Evolutionary conservation across 2,113 vertebrate genomes (phyloP), one percentile per base, ranked within the genome.

Genomic region (Garra rufa): DNA sequence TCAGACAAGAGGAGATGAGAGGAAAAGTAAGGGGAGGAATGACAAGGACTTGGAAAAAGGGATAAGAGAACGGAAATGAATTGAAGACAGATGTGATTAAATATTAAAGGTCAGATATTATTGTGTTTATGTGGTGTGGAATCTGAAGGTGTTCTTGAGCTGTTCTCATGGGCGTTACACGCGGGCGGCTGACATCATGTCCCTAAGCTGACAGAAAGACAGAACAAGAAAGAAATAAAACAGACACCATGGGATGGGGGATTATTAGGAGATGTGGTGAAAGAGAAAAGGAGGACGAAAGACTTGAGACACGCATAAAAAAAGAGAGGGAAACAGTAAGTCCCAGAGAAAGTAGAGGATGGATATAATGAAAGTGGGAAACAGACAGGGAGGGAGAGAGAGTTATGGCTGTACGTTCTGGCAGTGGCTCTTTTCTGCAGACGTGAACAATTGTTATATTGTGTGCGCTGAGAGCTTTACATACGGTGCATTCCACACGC

Each of bases 361-460:
- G 71, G 87, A 83, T 21, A 83, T 19, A 75, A 1, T 30, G 50
- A 75, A 57, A 50, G 24, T 21, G 46, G 28, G 30, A 34, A n/a
- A 14, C 48, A 50, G 59, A 41, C n/a, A 41, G 46, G n/a, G 75
- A 48, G 73, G 52, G 52, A 88, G 87, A 90, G 85, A 91, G 88
- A 92, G 91, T 93, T 94, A 92, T 93, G 92, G 87, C 91, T 91
- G 93, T 90, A 87, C 91, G 93, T 94, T 94, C 93, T 91, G 92
- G 90, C 85, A 91, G 85, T 76, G 89, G 90, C 92, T 88, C 76
- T 91, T 93, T 94, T 93, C 93, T 91, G 89, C 24, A 87, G 88
- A 55, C 85, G 89, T 91, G 92, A 83, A 94, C 96, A 96, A 91
- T 93, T 83, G 57, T 82, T 74, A 93, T 95, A 94, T 94, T 95